Percentiles rank a stretch among this genome's conserved stretches.
Evolutionary conservation across 2,888 invertebrate genomes (phyloP).

Genomic region (Dryococelus australis): DNA sequence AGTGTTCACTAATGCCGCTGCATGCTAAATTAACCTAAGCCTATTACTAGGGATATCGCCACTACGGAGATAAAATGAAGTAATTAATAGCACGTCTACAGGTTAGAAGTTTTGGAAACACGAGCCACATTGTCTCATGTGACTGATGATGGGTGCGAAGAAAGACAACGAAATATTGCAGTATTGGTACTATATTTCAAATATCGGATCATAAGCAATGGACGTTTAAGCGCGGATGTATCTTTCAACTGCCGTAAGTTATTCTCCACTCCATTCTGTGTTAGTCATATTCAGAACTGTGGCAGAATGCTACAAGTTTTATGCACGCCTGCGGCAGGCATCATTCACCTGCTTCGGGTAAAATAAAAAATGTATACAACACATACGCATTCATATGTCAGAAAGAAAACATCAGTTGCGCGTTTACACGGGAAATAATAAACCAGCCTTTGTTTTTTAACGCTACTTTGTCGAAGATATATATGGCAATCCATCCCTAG

Average conservation of each 20-base stretch:
- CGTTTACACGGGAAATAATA: neutral
- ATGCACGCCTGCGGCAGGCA: neutral
- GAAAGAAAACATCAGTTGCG: neutral
- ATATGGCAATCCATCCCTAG: neutral
- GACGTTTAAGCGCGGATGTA: too few relatives aligned
- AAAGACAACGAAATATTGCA: too few relatives aligned
- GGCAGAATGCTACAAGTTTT: neutral
- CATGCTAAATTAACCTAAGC: too few relatives aligned
- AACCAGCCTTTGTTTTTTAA: neutral
- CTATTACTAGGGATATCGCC: too few relatives aligned
- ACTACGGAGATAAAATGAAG: too few relatives aligned
- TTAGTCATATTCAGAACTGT: neutral
- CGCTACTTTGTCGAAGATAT: constrained; percentile 8
- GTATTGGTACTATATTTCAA: too few relatives aligned
- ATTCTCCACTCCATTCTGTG: neutral
- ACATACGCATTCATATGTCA: neutral
- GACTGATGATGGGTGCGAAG: too few relatives aligned
- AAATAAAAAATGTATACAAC: neutral
- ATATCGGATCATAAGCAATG: too few relatives aligned
- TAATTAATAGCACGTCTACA: too few relatives aligned
- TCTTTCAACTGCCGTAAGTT: neutral
- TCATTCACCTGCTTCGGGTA: neutral
- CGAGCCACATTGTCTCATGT: too few relatives aligned
- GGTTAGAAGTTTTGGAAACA: too few relatives aligned
- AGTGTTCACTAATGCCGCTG: too few relatives aligned